Percentiles rank a stretch among this genome's conserved stretches.
These are phyloP conservation scores for Eulithis prunata DNA, from an alignment of 2,888 invertebrate genomes.

Conservation along the genomic window DNA sequence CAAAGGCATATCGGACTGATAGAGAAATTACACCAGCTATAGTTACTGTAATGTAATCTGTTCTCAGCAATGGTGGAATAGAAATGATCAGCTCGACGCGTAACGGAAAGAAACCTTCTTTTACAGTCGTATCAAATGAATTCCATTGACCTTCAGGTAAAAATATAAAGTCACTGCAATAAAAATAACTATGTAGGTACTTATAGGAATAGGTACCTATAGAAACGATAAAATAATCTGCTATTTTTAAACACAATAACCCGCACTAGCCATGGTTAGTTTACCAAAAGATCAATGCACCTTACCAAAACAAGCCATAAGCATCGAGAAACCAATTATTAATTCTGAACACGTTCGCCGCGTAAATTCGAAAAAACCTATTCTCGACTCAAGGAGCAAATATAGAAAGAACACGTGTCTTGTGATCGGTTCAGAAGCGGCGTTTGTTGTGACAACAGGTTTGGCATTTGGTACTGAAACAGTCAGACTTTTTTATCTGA, in stretches of 20 bases:
- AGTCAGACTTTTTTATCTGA: constrained; percentile 24
- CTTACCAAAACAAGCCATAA: constrained; percentile 23
- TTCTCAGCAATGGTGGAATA: constrained; percentile 38
- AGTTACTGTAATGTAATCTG: constrained; percentile 35
- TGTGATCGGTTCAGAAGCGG: constrained; percentile 50
- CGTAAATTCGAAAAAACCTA: constrained; percentile 46
- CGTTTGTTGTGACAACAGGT: constrained; percentile 62
- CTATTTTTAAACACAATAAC: no score
- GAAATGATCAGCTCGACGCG: constrained; percentile 32
- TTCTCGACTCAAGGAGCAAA: constrained; percentile 52
- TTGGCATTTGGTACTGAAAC: constrained; percentile 55
- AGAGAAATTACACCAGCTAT: constrained; percentile 53
- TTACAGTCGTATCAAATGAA: constrained; percentile 1
- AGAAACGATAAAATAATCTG: no score
- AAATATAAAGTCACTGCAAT: no score
- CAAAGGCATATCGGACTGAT: constrained; percentile 58
- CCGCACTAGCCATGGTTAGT: not conserved
- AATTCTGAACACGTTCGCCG: constrained; percentile 43
- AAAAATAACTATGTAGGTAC: no score
- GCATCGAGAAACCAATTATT: constrained; percentile 29
- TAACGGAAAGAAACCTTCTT: constrained; percentile 28
- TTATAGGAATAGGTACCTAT: no score
- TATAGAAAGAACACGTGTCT: constrained; percentile 55
- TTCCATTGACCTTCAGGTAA: no score
- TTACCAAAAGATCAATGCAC: constrained; percentile 23